Percentiles rank a stretch among this genome's conserved stretches.
These are phyloP conservation scores for Erpetoichthys calabaricus DNA, from an alignment of 2,797 vertebrate species.

Conservation along the genomic window DNA sequence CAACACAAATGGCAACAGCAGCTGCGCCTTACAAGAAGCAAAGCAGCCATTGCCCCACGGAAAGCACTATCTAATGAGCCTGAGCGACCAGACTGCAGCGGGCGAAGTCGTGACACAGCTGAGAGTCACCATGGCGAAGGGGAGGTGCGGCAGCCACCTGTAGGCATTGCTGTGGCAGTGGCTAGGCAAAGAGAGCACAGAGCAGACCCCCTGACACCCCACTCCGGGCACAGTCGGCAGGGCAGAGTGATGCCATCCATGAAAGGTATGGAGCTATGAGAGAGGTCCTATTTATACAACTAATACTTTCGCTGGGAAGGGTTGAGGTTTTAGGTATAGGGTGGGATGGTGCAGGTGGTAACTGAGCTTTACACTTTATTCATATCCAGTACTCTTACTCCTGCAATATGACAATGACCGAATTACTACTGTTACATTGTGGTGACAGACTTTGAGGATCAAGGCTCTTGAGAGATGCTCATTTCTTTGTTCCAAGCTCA, in stretches of 20 bases:
- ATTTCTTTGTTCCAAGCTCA: too few relatives aligned
- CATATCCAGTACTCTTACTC: too few relatives aligned
- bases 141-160: slow-evolving; percentile 84
- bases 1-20: slow-evolving; percentile 39
- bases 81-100: slow-evolving; percentile 73
- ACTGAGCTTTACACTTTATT: too few relatives aligned
- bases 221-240: slow-evolving; percentile 50
- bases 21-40: slow-evolving; percentile 70
- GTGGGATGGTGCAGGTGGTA: too few relatives aligned
- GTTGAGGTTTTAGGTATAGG: too few relatives aligned
- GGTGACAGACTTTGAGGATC: too few relatives aligned
- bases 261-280: slow-evolving; percentile 43
- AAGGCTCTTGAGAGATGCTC: too few relatives aligned
- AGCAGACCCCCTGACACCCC: slow-evolving; percentile 56
- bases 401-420: too few relatives aligned
- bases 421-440: too few relatives aligned
- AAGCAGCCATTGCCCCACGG: slow-evolving; percentile 48
- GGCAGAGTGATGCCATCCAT: slow-evolving; percentile 46
- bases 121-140: slow-evolving; percentile 56
- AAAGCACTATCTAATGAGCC: slow-evolving; percentile 55
- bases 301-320: too few relatives aligned
- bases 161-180: slow-evolving; percentile 86
- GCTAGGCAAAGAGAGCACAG: slow-evolving; percentile 74
- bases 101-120: slow-evolving; percentile 61
- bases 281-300: too few relatives aligned